A percentile compares a stretch with the other conserved stretches of the same genome.
phyloP scores from a whole-genome alignment of 1,140 invertebrate species.

The Cydia splendana region DNA sequence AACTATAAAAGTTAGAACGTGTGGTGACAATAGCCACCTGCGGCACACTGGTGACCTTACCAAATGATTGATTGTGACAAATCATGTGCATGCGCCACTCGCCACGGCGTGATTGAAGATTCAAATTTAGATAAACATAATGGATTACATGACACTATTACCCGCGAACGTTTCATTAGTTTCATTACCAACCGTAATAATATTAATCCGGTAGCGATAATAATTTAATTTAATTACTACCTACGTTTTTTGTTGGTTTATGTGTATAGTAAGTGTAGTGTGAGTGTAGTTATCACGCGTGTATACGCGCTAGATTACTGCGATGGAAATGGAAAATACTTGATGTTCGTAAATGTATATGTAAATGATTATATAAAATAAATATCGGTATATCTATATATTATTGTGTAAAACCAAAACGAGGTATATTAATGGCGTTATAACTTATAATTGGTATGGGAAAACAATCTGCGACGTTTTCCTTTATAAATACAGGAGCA shows the following conservation, averaged over 20 bases:
- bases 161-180: constrained; percentile 4
- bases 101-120: constrained; percentile 48
- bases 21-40: constrained; percentile 49
- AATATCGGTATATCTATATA: too few species aligned
- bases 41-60: constrained; percentile 49
- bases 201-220: not conserved
- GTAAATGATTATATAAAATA: too few species aligned
- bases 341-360: not conserved
- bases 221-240: not conserved
- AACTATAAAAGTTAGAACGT: constrained; percentile 28
- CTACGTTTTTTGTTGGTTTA: constrained; percentile 6
- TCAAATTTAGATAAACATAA: constrained; percentile 52
- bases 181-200: constrained; percentile 3
- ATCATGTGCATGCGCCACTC: constrained; percentile 40
- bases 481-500: too few species aligned
- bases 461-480: too few species aligned
- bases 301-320: not conserved
- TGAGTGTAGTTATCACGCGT: not conserved
- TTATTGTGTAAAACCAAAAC: too few species aligned
- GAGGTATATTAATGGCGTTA: too few species aligned
- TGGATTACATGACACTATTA: constrained; percentile 38
- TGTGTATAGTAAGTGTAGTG: not conserved
- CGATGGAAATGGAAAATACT: not conserved
- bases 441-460: too few species aligned
- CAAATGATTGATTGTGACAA: constrained; percentile 64